phyloP scores from a whole-genome alignment of 1,140 invertebrate genomes.

The Papilio dardanus region DNA sequence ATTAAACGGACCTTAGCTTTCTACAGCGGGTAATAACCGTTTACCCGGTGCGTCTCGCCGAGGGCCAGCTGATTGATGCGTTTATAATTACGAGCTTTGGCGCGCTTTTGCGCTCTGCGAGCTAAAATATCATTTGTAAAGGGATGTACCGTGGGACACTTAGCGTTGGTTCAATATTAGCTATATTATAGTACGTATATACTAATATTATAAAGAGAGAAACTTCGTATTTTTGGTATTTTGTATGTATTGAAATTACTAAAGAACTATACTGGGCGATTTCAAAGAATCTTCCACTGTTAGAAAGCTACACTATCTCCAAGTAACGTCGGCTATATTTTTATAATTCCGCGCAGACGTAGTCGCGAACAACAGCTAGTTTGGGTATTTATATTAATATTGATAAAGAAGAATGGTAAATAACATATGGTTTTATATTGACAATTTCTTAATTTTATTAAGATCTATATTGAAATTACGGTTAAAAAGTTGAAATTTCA shows the following conservation, averaged over 20 bases:
- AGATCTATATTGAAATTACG: neutral
- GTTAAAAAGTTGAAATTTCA: neutral
- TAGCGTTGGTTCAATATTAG: slow-evolving; percentile 41
- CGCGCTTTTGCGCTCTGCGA: slow-evolving; percentile 57
- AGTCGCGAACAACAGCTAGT: too few species aligned
- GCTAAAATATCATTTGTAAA: slow-evolving; percentile 67
- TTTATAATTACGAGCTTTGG: slow-evolving; percentile 69
- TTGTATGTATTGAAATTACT: too few species aligned
- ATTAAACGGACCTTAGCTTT: slow-evolving; percentile 30
- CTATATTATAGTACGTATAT: too few species aligned
- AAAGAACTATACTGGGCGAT: too few species aligned
- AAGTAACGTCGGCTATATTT: too few species aligned
- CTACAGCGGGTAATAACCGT: slow-evolving; percentile 54
- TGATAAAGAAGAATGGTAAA: too few species aligned
- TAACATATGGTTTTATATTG: neutral
- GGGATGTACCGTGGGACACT: slow-evolving; percentile 26
- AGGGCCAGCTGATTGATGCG: slow-evolving; percentile 69
- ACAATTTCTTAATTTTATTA: neutral
- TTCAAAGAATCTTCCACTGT: too few species aligned
- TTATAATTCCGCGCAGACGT: too few species aligned
- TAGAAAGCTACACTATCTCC: too few species aligned
- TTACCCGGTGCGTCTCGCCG: slow-evolving; percentile 50
- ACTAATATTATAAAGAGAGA: too few species aligned
- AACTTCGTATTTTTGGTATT: too few species aligned
- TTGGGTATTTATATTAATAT: too few species aligned